phyloP scores from a whole-genome alignment of 2,888 invertebrate species.

The Galeopsomyia nigrocyanea region DNA sequence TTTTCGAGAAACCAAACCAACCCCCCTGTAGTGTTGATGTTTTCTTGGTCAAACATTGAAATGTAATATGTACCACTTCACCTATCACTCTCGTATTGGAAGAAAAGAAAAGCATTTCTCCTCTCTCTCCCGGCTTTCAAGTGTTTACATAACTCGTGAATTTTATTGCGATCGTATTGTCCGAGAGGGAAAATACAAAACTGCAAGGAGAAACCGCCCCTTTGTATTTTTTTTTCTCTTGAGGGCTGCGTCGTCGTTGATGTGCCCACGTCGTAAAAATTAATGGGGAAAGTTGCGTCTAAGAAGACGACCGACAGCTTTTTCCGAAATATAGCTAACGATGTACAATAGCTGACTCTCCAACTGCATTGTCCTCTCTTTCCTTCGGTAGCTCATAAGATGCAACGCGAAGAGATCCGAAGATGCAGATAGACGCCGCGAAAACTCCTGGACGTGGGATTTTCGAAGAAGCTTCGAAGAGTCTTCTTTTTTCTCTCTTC shows the following conservation, averaged over 20 bases:
- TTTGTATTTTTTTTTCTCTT: slow-evolving; percentile 15
- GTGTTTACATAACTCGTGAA: slow-evolving; percentile 14
- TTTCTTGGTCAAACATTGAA: no score
- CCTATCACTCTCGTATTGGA: not conserved
- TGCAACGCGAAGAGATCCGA: slow-evolving; percentile 36
- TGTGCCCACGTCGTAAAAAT: slow-evolving; percentile 22
- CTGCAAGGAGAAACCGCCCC: not conserved
- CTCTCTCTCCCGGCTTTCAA: slow-evolving; percentile 11
- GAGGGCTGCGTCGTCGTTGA: slow-evolving; percentile 8
- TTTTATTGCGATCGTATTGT: slow-evolving; percentile 28
- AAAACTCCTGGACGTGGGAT: slow-evolving; percentile 35
- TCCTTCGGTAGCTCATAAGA: slow-evolving; percentile 14
- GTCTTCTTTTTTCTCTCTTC: not conserved
- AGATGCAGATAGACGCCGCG: slow-evolving; percentile 34
- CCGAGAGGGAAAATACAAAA: not conserved
- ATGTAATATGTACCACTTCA: not conserved
- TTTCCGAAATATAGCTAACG: slow-evolving; percentile 48
- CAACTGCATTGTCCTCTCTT: slow-evolving; percentile 40
- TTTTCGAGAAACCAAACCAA: not conserved
- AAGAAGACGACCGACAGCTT: slow-evolving; percentile 27
- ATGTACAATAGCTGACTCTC: slow-evolving; percentile 32
- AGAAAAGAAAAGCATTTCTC: slow-evolving; percentile 9
- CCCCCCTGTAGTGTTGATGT: not conserved
- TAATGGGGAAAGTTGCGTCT: slow-evolving; percentile 28
- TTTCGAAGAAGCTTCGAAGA: slow-evolving; percentile 23